Percentiles rank a stretch among this genome's conserved stretches.
Evolutionary conservation across 2,888 invertebrate species (phyloP).

Genomic region (Bursaphelenchus okinawaensis): DNA sequence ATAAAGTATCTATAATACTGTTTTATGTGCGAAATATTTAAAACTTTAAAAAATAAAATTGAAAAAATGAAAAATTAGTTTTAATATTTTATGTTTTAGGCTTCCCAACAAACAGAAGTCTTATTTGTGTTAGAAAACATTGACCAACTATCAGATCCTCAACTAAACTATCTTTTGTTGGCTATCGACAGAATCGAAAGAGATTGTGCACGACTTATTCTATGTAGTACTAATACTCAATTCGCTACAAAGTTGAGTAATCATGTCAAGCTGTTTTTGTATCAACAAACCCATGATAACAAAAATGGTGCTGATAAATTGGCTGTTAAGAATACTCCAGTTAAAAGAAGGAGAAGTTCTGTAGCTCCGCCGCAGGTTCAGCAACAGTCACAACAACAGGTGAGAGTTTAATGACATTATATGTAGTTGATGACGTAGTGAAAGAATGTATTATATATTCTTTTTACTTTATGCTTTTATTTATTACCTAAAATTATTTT

Average conservation of each 20-base stretch:
- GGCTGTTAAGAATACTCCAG: neutral
- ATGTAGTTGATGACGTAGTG: too few species aligned
- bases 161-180: conserved; percentile 3
- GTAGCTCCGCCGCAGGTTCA: neutral
- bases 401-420: neutral
- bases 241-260: neutral
- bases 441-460: too few species aligned
- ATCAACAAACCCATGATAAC: neutral
- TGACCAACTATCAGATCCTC: conserved; percentile 30
- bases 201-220: conserved; percentile 15
- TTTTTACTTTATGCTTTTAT: too few species aligned
- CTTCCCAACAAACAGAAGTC: conserved; percentile 24
- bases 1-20: too few species aligned
- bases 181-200: conserved; percentile 3
- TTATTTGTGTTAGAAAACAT: conserved; percentile 43
- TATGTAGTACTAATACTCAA: conserved; percentile 13
- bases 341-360: neutral
- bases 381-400: neutral
- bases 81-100: conserved; percentile 22
- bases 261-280: neutral
- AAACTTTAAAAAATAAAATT: neutral
- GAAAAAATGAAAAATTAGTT: neutral
- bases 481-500: too few species aligned
- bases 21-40: too few species aligned
- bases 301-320: neutral